These are phyloP conservation scores for Scaptomyza hsui DNA, from an alignment of 1,140 invertebrate species.

Conservation along the genomic window DNA sequence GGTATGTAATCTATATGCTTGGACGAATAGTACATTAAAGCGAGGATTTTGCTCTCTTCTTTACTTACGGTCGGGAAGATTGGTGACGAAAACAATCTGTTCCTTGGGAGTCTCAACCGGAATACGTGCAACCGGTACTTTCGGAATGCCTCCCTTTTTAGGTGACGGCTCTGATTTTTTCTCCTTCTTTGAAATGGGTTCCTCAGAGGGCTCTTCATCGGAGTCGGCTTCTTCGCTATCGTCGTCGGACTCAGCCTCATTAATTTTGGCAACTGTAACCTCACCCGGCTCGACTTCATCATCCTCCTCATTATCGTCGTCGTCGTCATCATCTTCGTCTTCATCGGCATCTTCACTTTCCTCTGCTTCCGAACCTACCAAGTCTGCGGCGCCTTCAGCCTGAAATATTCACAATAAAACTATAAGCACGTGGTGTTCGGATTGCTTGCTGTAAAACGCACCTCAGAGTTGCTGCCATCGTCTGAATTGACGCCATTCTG, in stretches of 20 bases:
- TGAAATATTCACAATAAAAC: not conserved
- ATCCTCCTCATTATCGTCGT: constrained; percentile 32
- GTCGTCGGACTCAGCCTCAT: constrained; percentile 12
- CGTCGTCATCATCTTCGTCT: constrained; percentile 31
- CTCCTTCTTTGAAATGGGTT: constrained; percentile 36
- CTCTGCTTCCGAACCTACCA: constrained; percentile 48
- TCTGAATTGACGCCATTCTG: constrained; percentile 26
- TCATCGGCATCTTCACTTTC: constrained; percentile 40
- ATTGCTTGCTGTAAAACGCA: not conserved
- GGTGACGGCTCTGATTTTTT: not conserved
- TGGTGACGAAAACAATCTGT: constrained; percentile 24
- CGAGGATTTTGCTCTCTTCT: not conserved
- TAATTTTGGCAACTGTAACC: constrained; percentile 2
- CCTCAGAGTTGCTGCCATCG: constrained; percentile 57
- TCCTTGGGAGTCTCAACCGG: constrained; percentile 42
- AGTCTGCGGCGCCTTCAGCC: constrained; percentile 21
- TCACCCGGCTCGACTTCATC: constrained; percentile 56
- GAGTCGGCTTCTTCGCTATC: constrained; percentile 50
- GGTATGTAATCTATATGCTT: too few relatives aligned
- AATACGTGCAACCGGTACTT: constrained; percentile 39
- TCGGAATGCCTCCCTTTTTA: constrained; percentile 56
- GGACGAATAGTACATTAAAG: too few relatives aligned
- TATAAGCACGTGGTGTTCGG: constrained; percentile 1
- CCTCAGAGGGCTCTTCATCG: constrained; percentile 40
- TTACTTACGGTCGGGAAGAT: constrained; percentile 57